A percentile compares a stretch with the other conserved stretches of the same genome.
These are phyloP conservation scores for Leptinotarsa juncta DNA, from an alignment of 2,888 invertebrate species.

Conservation along the genomic window DNA sequence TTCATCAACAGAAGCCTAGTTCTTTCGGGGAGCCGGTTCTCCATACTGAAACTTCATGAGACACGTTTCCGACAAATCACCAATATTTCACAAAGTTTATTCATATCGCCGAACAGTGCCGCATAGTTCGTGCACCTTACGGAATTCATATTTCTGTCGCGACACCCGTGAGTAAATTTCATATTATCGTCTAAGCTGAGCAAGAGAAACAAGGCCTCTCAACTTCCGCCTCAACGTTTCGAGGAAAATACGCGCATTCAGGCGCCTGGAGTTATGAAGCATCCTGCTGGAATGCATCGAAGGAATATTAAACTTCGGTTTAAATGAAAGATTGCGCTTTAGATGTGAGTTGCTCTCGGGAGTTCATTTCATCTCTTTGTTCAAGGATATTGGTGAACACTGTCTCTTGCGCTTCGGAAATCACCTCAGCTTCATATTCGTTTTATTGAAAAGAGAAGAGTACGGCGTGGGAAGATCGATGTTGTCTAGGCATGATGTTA, in stretches of 20 bases:
- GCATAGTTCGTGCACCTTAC: slow-evolving; percentile 32
- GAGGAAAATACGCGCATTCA: not conserved
- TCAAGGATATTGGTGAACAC: slow-evolving; percentile 9
- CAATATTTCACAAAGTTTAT: slow-evolving; percentile 46
- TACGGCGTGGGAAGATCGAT: not conserved
- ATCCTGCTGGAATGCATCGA: slow-evolving; percentile 4
- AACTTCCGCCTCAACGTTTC: slow-evolving; percentile 1
- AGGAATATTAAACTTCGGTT: slow-evolving; percentile 14
- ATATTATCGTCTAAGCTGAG: slow-evolving; percentile 2
- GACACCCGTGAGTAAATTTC: slow-evolving; percentile 12
- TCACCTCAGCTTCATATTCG: not conserved
- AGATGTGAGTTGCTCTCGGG: not conserved
- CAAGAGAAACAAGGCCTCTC: not conserved
- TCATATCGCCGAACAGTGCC: slow-evolving; percentile 31
- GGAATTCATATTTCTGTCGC: slow-evolving; percentile 27
- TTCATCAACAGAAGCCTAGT: too few species aligned
- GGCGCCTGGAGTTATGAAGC: not conserved
- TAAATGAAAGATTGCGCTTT: slow-evolving; percentile 15
- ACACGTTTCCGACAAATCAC: slow-evolving; percentile 43
- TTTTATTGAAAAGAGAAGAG: slow-evolving; percentile 5
- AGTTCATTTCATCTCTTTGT: slow-evolving; percentile 10
- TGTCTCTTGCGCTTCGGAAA: slow-evolving; percentile 4
- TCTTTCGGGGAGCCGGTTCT: too few species aligned
- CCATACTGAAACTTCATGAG: not conserved
- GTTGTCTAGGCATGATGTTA: not conserved